A percentile compares a stretch with the other conserved stretches of the same genome.
Conservation (phyloP, 1,140 invertebrate species). For the Ceratina japonica region DNA sequence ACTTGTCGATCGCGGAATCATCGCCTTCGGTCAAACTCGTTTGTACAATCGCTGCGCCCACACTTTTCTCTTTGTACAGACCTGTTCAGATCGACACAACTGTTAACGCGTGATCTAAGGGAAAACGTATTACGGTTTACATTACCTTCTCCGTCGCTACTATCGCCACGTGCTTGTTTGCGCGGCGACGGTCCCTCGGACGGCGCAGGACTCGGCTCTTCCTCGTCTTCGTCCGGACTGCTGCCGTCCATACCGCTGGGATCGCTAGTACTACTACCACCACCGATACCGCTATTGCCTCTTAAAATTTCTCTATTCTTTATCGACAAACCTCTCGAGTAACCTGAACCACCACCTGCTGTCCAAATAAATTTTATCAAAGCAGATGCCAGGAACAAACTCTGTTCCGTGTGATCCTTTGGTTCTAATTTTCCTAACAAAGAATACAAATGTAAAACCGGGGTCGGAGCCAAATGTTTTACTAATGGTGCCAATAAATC, state of each 20-base stretch:
- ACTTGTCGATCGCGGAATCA: constrained; percentile 54
- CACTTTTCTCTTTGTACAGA: constrained; percentile 77
- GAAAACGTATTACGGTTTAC: background rate
- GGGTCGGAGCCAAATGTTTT: constrained; percentile 92
- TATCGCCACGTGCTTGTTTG: constrained; percentile 75
- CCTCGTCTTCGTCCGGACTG: constrained; percentile 87
- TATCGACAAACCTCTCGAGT: constrained; percentile 75
- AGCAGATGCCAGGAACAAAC: constrained; percentile 92
- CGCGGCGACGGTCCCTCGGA: constrained; percentile 79
- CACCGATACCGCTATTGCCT: constrained; percentile 67
- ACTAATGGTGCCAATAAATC: constrained; percentile 94
- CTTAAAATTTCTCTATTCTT: constrained; percentile 74
- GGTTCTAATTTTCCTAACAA: constrained; percentile 91
- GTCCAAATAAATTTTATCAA: constrained; percentile 95
- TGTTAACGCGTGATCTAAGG: background rate
- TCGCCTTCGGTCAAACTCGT: constrained; percentile 74
- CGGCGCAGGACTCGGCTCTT: constrained; percentile 74
- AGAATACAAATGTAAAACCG: constrained; percentile 92
- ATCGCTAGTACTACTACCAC: constrained; percentile 80
- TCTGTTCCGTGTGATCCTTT: constrained; percentile 95
- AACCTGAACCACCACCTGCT: constrained; percentile 82
- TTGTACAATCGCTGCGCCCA: constrained; percentile 74
- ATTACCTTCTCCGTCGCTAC: constrained; percentile 70
- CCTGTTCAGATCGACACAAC: constrained; percentile 50
- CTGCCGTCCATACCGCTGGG: constrained; percentile 86